Base-by-base conservation (phyloP, 2,888 invertebrate species). In the Sarcophaga carnaria region DNA sequence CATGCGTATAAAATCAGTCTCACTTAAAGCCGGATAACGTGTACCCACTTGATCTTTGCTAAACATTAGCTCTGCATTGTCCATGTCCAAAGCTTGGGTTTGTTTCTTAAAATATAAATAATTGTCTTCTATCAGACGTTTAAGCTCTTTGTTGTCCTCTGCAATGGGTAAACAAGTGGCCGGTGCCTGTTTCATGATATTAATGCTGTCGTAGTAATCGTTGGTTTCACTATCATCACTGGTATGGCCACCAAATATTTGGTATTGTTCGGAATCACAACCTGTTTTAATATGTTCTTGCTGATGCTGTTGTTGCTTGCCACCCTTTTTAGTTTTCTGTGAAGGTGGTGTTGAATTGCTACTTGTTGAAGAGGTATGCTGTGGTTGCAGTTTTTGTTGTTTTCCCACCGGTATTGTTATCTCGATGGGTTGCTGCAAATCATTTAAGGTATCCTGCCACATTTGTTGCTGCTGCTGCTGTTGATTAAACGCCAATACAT, bases 111-210 rank as follows among this genome's bases (percentile, higher is more conserved):
- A 93, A 88, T 93, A 93, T 88, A 93, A 90, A 88, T 93, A 93
- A 84, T 93, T 93, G 82, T 93, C 93, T 83, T 93, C 93, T 83
- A 93, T 93, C 54, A 93, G 92, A 27, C 93, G 92, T 84, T 93
- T 93, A 66, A 93, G 89, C 85, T 93, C 93, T 85, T 93, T 93
- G 90, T 93, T 93, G 85, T 93, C 93, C 85, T 93, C 93, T 66
- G 93, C 91, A 72, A 93, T 91, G 47, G 93, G 93, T 83, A 93
- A 85, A 69, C 91, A 91, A 12, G 91, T 90, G 37, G 89, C 83
- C 3, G 89, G 89, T 64, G 88, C 80, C 37, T 89, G 88, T 47
- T 89, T 89, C 25, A 90, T 82, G 67, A 89, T 89, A 67, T 89
- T 88, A 14, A 88, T 88, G 76, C 89, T 91, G 60, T 92, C 90